phyloP scores from a whole-genome alignment of 2,797 vertebrate species.

The Ceryle rudis region DNA sequence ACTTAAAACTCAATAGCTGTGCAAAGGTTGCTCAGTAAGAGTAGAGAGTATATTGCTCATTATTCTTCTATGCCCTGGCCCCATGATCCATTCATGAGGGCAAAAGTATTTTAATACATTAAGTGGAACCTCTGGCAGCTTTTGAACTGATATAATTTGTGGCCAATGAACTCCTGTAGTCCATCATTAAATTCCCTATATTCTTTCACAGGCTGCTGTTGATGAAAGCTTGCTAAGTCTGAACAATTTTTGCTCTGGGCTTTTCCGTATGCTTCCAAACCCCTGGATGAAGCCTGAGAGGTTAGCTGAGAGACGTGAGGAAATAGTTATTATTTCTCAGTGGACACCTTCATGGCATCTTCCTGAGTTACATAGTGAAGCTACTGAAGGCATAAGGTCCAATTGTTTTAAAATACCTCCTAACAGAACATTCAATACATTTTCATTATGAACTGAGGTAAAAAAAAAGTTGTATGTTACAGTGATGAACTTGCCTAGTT shows the following conservation, averaged over 20 bases:
- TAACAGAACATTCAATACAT: background rate
- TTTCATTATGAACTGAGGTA: background rate
- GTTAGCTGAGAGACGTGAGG: background rate
- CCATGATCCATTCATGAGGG: conserved; percentile 9
- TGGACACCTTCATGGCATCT: background rate
- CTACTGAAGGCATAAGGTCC: background rate
- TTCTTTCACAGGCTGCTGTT: conserved; percentile 13
- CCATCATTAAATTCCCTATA: conserved; percentile 5
- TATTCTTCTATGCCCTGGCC: background rate
- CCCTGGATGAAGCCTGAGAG: background rate
- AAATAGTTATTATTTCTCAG: background rate
- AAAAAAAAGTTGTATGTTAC: background rate
- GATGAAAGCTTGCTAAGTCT: conserved; percentile 13
- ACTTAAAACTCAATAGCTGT: conserved; percentile 4
- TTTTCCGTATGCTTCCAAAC: background rate
- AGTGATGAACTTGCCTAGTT: background rate
- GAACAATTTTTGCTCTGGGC: background rate
- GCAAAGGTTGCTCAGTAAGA: background rate
- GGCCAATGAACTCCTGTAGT: conserved; percentile 18
- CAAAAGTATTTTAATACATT: conserved; percentile 31
- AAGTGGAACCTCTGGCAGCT: conserved; percentile 10
- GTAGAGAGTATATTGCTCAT: background rate
- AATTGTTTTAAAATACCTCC: background rate
- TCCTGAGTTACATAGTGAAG: background rate
- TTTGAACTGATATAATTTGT: conserved; percentile 49